A percentile compares a stretch with the other conserved stretches of the same genome.
These are phyloP conservation scores for Paracentrotus lividus DNA, from an alignment of 53 echinoderm and acorn worm genomes.

Conservation along the genomic window DNA sequence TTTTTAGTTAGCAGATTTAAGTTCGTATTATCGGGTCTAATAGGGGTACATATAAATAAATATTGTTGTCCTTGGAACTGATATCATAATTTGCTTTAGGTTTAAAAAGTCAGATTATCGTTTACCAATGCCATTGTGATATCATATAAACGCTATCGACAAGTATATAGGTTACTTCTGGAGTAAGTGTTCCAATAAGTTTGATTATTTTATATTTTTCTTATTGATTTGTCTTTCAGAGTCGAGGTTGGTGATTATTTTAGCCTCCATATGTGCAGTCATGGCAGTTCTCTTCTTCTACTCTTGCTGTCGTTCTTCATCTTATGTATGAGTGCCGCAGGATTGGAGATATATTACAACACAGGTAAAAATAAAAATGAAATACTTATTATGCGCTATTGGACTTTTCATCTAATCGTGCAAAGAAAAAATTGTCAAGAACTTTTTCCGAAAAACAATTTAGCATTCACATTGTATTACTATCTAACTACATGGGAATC, in stretches of 20 bases:
- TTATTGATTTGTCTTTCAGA: slow-evolving; percentile 39
- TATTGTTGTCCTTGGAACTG: too few relatives aligned
- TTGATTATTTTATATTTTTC: neutral
- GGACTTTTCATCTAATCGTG: too few relatives aligned
- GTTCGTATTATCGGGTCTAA: too few relatives aligned
- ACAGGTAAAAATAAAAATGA: too few relatives aligned
- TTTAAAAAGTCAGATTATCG: neutral
- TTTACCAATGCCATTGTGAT: neutral
- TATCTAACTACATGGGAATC: too few relatives aligned
- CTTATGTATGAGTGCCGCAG: slow-evolving; percentile 45
- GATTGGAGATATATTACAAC: neutral
- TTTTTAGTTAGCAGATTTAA: too few relatives aligned
- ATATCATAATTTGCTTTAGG: too few relatives aligned
- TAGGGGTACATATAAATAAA: too few relatives aligned
- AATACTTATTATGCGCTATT: too few relatives aligned
- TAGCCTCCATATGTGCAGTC: slow-evolving; percentile 51
- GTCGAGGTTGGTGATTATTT: neutral
- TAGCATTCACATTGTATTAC: too few relatives aligned
- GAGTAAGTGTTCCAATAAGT: too few relatives aligned
- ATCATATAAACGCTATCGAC: neutral
- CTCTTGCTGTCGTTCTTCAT: slow-evolving; percentile 10
- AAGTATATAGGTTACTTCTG: too few relatives aligned
- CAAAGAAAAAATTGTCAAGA: neutral
- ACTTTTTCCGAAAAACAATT: neutral
- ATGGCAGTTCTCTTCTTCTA: slow-evolving; percentile 52